Base-by-base conservation (phyloP, 2,797 vertebrate genomes). In the Hydrocynus forskahlii region DNA sequence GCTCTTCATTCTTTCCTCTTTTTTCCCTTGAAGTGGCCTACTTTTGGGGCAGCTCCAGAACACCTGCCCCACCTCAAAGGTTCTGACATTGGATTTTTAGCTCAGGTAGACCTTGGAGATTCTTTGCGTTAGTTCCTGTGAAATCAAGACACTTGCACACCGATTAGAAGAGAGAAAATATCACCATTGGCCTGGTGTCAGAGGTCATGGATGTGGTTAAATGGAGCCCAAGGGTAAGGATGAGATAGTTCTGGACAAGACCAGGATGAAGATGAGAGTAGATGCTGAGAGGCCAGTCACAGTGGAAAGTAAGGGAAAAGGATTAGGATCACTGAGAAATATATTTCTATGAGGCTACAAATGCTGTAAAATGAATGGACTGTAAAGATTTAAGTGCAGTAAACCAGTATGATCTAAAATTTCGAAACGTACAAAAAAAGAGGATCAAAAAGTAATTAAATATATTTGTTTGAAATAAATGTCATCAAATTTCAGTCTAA, bases 21-120 rank as follows among this genome's bases (percentile, higher is more conserved):
- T 79, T 35, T 81, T 66, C 38, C 50, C 79, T 83, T 81, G 25
- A 86, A 80, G 64, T 85, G 81, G 63, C 80, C 80, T 86, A 81
- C 73, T 82, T 88, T 74, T 45, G 14, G 29, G 38, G 16, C 25
- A 23, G 63, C 25, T 29, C 43, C 72, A 75, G 43, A 50, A 62
- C 12, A 25, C 40, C 29, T 25, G 10, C 13, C 25, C 23, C 14
- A n/a, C 43, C 40, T 63, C 7, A 52, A 55, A 59, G 75, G 4
- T 84, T 81, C 78, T 78, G 81, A 81, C 81, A 78, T 75, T 5
- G 25, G 29, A 68, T 85, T 69, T 83, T 81, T 76, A 78, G 70
- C 78, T 81, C 48, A 59, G 79, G 77, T 60, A 76, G 80, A 77
- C 84, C 83, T 84, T 73, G 52, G 38, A 78, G 73, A 63, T 81